Conservation (phyloP, 2,888 invertebrate species). For the Orthosia cruda region DNA sequence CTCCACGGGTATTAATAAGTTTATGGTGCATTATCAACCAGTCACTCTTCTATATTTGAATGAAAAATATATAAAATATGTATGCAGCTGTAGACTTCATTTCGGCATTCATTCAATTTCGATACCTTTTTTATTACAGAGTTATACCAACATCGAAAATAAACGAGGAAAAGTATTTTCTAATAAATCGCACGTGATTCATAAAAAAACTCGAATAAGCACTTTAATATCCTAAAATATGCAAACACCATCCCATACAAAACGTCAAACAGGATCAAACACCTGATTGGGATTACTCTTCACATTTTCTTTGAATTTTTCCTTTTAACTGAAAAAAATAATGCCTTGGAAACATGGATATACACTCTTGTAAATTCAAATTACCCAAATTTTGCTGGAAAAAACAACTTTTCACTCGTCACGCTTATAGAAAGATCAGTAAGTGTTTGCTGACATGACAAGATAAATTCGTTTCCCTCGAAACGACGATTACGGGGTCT, state of each 20-base stretch:
- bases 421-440: conserved; percentile 36
- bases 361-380: conserved; percentile 26
- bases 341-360: neutral
- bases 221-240: neutral
- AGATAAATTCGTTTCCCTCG: conserved; percentile 73
- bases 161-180: neutral
- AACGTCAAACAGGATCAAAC: conserved; percentile 33
- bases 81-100: too few species aligned
- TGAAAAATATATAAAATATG: too few species aligned
- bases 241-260: neutral
- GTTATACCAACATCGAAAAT: too few species aligned
- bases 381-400: conserved; percentile 16
- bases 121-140: too few species aligned
- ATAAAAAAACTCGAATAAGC: too few species aligned
- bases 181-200: neutral
- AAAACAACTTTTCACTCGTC: conserved; percentile 33
- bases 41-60: too few species aligned
- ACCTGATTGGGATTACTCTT: conserved; percentile 22
- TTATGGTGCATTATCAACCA: too few species aligned
- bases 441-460: conserved; percentile 66
- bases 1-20: too few species aligned
- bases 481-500: conserved; percentile 64
- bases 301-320: neutral
- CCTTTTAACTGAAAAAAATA: conserved; percentile 1
- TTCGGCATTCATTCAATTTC: too few species aligned